phyloP scores from a whole-genome alignment of 1,140 invertebrate species.

The Heliconius eleuchia region DNA sequence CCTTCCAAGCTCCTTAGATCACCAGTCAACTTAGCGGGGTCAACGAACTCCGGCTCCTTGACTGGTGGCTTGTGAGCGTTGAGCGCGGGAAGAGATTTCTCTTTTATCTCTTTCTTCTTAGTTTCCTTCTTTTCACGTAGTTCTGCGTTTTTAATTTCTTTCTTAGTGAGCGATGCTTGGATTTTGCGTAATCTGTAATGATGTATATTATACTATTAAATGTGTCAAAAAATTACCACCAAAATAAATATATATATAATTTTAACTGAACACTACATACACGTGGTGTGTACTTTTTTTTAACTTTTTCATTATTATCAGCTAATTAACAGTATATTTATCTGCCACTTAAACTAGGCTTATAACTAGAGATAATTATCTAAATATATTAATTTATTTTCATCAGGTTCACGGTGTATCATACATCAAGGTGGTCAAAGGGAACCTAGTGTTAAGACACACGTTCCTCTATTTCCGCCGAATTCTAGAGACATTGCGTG shows the following conservation, averaged over 20 bases:
- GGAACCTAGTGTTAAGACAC: background rate
- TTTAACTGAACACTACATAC: too few relatives aligned
- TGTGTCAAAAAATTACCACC: too few relatives aligned
- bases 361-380: too few relatives aligned
- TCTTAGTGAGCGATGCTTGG: constrained; percentile 49
- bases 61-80: constrained; percentile 54
- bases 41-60: constrained; percentile 61
- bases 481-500: background rate
- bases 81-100: constrained; percentile 57
- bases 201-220: too few relatives aligned
- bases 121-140: constrained; percentile 40
- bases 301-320: too few relatives aligned
- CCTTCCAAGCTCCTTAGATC: constrained; percentile 58
- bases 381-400: background rate
- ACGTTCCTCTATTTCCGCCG: background rate
- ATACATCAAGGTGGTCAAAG: background rate
- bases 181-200: constrained; percentile 59
- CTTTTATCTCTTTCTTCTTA: constrained; percentile 37
- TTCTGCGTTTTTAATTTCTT: constrained; percentile 42
- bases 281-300: too few relatives aligned
- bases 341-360: too few relatives aligned
- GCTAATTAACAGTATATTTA: too few relatives aligned
- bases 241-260: too few relatives aligned
- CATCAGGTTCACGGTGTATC: background rate
- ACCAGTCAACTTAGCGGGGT: constrained; percentile 60